A percentile compares a stretch with the other conserved stretches of the same genome.
Conservation (phyloP, 2,888 invertebrate species). For the Drosophila macrothrix region DNA sequence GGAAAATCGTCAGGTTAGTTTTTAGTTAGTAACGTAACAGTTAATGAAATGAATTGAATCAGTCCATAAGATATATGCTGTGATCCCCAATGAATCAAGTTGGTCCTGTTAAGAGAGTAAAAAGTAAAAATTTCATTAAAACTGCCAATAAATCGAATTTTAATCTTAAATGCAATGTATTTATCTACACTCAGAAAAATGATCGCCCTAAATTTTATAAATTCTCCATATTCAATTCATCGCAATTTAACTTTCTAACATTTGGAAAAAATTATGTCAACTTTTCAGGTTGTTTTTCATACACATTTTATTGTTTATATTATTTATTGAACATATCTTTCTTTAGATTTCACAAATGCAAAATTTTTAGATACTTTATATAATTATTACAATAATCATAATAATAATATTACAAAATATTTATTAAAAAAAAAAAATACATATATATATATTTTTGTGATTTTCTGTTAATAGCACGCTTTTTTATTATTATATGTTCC, state of each 20-base stretch:
- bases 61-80: no score
- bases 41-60: neutral
- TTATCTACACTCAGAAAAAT: neutral
- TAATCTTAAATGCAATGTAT: neutral
- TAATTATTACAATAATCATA: no score
- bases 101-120: neutral
- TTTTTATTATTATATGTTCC: no score
- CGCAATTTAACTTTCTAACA: neutral
- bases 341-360: neutral
- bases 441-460: no score
- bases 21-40: neutral
- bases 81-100: neutral
- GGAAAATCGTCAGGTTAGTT: conserved; percentile 93
- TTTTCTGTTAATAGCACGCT: no score
- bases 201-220: neutral
- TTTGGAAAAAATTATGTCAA: neutral
- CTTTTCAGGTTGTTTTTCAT: no score
- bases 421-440: no score
- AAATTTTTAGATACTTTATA: no score
- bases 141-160: neutral
- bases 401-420: no score
- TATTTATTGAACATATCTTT: neutral
- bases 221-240: neutral
- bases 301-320: neutral
- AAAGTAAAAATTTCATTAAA: neutral